These are phyloP conservation scores for Artibeus lituratus DNA, from an alignment of 2,797 vertebrate genomes.

Conservation along the genomic window DNA sequence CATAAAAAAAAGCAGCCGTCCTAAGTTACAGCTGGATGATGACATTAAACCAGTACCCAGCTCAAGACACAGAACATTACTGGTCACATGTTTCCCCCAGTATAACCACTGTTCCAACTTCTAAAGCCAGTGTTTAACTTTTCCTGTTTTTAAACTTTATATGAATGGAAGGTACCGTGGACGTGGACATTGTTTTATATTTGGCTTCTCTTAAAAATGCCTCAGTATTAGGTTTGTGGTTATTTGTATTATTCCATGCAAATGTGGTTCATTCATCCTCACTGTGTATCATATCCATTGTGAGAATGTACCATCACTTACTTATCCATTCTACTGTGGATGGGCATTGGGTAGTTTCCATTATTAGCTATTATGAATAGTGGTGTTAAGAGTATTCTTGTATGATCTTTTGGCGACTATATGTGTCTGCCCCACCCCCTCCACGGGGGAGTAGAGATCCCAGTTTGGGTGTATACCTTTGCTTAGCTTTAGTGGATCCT, in stretches of 20 bases:
- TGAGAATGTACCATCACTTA: background rate
- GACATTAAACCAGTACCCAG: background rate
- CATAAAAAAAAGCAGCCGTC: background rate
- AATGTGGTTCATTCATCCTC: background rate
- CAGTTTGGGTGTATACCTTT: background rate
- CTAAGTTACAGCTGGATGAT: background rate
- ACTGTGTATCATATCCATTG: background rate
- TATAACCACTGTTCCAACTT: background rate
- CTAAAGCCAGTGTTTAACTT: background rate
- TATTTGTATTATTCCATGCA: background rate
- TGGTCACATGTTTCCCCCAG: background rate
- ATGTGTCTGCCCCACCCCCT: background rate
- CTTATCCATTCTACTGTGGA: background rate
- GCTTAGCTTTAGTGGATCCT: background rate
- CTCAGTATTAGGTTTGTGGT: background rate
- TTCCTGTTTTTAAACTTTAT: background rate
- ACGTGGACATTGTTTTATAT: background rate
- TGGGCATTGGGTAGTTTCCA: background rate
- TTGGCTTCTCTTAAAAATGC: background rate
- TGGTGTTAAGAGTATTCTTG: background rate
- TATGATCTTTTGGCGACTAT: background rate
- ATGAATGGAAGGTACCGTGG: background rate
- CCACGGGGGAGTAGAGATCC: background rate
- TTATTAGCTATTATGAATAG: background rate
- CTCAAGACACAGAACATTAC: background rate